A percentile compares a stretch with the other conserved stretches of the same genome.
Conservation (phyloP, 53 echinoderm and acorn worm genomes). For the Echinometra lucunter region DNA sequence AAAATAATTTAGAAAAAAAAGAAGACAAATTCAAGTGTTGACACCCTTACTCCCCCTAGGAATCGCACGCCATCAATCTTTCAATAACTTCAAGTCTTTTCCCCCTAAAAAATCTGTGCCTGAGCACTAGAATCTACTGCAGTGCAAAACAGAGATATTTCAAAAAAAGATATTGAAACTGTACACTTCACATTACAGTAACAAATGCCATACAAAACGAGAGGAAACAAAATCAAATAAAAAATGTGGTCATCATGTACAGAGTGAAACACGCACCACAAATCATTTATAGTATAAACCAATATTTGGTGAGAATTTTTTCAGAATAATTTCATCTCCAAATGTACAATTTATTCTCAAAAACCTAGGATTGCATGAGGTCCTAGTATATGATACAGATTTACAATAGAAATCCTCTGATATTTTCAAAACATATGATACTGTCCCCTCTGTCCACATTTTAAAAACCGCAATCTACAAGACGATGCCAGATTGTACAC, state of each 20-base stretch:
- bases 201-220: constrained; percentile 64
- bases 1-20: constrained; percentile 24
- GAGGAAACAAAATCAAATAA: not conserved
- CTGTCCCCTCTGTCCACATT: not conserved
- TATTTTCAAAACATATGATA: constrained; percentile 32
- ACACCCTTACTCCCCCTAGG: not conserved
- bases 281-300: constrained; percentile 35
- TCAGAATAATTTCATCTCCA: constrained; percentile 61
- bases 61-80: not conserved
- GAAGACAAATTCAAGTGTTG: not conserved
- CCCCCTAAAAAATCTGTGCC: constrained; percentile 31
- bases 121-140: constrained; percentile 38
- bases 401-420: constrained; percentile 50
- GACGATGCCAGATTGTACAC: constrained; percentile 26
- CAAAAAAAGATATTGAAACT: constrained; percentile 47
- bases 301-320: not conserved
- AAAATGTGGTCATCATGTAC: not conserved
- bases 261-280: constrained; percentile 49
- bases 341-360: constrained; percentile 55
- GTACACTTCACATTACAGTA: constrained; percentile 62
- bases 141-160: constrained; percentile 65
- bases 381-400: constrained; percentile 47
- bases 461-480: constrained; percentile 39
- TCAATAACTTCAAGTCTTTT: not conserved
- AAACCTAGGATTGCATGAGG: constrained; percentile 30